Evolutionary conservation across 1,140 invertebrate genomes (phyloP), one percentile per base, ranked within the genome.

Genomic region (Elysia chlorotica): DNA sequence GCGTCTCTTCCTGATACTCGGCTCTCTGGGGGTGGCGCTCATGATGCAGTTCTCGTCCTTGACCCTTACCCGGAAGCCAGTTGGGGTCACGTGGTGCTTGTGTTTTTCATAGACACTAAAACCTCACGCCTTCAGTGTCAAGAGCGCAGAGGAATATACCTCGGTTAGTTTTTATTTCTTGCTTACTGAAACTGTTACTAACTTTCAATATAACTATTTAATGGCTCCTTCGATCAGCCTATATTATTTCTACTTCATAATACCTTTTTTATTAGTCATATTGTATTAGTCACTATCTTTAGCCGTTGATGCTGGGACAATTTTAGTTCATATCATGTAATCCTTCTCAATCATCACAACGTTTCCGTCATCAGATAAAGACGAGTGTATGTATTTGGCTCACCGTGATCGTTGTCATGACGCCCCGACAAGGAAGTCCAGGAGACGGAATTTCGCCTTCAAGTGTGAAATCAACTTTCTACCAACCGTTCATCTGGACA

Each of bases 61-160:
- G 89, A 90, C 76, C 89, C 89, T 0, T 89, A 86, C 73, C 89
- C 90, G 0, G 65, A 74, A 5, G 84, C 86, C 14, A 87, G 86
- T 74, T 89, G 90, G 74, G 90, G 89, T 19, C 90, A 90, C 79
- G 83, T 89, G 28, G 81, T 90, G 2, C 71, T 88, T 25, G 84
- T 90, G 57, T 89, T 90, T 77, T 88, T 87, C 74, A 76, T 89
- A 35, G 86, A 89, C 69, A 75, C 81, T 10, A 74, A 75, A 17
- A 67, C 78, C 25, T 74, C 76, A 6, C 71, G 79, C 31, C 41
- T 68, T 4, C 66, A 78, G 21, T 89, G 88, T 71, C 75, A 85
- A 14, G 54, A 74, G 36, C 73, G 68, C 14, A 83, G 81, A 6
- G 87, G 88, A 25, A 56, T 61, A 25, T 80, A 78, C 71, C 48